A percentile compares a stretch with the other conserved stretches of the same genome.
Conservation (phyloP, 2,797 vertebrate genomes). For the Sebastes hubbsi region DNA sequence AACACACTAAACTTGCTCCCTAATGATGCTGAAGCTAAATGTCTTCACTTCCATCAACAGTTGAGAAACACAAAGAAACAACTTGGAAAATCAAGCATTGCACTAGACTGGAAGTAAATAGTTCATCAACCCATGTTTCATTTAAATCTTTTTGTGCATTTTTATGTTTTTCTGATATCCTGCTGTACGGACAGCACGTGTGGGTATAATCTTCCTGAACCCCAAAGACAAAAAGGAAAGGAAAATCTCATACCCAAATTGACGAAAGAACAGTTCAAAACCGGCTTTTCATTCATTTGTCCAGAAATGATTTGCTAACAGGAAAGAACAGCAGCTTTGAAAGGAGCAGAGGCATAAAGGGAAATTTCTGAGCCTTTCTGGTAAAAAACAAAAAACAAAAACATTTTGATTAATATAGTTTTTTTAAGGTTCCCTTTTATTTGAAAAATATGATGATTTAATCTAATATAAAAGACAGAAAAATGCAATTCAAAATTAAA, state of each 20-base stretch:
- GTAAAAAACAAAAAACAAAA: not conserved
- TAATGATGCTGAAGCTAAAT: not conserved
- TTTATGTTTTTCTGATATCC: not conserved
- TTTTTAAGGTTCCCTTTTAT: not conserved
- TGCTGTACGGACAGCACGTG: not conserved
- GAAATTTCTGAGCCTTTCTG: not conserved
- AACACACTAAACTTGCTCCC: not conserved
- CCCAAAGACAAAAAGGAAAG: not conserved
- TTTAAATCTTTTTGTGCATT: not conserved
- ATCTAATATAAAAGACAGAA: not conserved
- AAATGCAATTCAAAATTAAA: rapidly evolving
- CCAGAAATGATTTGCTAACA: not conserved
- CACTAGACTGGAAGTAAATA: not conserved
- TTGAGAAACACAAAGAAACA: not conserved
- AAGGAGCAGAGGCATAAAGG: not conserved
- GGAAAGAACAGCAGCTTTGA: not conserved
- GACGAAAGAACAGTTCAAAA: not conserved
- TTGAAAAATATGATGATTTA: not conserved
- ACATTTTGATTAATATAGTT: not conserved
- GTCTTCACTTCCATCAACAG: not conserved
- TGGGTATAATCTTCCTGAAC: not conserved
- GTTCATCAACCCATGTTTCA: not conserved
- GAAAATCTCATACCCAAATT: not conserved
- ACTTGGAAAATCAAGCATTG: not conserved
- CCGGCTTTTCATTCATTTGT: not conserved